A percentile compares a stretch with the other conserved stretches of the same genome.
These are phyloP conservation scores for Enteromius treurensis DNA, from an alignment of 2,797 vertebrate genomes.

Conservation along the genomic window DNA sequence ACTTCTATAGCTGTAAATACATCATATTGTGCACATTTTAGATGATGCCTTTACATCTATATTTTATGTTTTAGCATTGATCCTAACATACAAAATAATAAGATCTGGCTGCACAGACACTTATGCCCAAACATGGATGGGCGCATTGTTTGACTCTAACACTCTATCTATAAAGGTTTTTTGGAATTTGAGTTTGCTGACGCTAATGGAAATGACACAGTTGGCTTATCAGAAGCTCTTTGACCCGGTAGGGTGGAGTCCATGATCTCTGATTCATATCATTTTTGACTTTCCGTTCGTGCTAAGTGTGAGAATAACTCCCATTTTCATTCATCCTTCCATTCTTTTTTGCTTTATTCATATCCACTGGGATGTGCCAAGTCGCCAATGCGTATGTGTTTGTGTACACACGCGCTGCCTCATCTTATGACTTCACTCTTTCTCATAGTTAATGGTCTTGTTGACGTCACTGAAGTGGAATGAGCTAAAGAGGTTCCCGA, in stretches of 20 bases:
- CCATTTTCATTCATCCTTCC: constrained; percentile 20
- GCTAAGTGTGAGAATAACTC: constrained; percentile 69
- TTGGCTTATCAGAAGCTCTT: constrained; percentile 23
- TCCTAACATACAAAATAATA: no score
- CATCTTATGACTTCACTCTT: constrained; percentile 63
- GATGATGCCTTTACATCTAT: neutral
- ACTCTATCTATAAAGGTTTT: no score
- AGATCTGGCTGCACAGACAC: neutral
- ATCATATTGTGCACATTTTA: no score
- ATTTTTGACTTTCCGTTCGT: constrained; percentile 75
- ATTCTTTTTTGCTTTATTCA: constrained; percentile 45
- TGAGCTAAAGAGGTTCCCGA: constrained; percentile 29
- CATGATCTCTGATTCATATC: constrained; percentile 81
- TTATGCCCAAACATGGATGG: neutral
- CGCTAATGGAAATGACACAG: constrained; percentile 65
- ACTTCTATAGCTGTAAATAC: neutral
- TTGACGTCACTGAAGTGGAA: constrained; percentile 37
- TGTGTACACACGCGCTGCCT: constrained; percentile 49
- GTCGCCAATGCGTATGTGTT: constrained; percentile 7
- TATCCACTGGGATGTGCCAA: constrained; percentile 13
- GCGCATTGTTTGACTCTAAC: neutral
- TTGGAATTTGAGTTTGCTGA: constrained; percentile 59
- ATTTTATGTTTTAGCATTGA: neutral
- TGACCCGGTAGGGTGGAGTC: constrained; percentile 75
- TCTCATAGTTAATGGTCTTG: constrained; percentile 56